Evolutionary conservation across 2,113 vertebrate genomes (phyloP).

Genomic region (Brachypteracias leptosomus): DNA sequence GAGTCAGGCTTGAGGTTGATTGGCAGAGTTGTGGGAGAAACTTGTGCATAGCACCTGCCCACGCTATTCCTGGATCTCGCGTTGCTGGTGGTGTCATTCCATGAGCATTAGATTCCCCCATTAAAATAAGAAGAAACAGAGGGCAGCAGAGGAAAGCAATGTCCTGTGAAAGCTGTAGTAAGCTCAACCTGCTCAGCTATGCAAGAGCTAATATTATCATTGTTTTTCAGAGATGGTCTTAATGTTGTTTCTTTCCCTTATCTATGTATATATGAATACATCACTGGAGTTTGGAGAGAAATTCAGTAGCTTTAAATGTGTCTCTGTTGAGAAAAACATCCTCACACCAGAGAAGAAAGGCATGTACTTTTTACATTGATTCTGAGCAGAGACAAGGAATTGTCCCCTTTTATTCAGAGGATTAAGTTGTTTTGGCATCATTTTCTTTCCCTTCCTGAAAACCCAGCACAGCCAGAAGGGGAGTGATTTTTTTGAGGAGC

Average conservation of each 20-base stretch:
- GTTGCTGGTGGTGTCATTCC: not conserved
- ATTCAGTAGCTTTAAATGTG: not conserved
- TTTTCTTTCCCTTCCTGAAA: not conserved
- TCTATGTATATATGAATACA: not conserved
- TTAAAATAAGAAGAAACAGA: not conserved
- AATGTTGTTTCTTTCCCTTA: not conserved
- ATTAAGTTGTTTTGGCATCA: not conserved
- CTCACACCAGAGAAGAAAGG: not conserved
- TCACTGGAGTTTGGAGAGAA: not conserved
- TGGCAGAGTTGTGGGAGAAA: conserved; percentile 28
- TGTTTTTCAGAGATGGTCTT: not conserved
- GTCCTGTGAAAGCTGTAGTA: not conserved
- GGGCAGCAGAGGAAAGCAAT: not conserved
- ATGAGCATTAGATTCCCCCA: not conserved
- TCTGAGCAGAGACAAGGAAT: not conserved
- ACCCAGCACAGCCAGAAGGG: not conserved
- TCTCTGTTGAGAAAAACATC: not conserved
- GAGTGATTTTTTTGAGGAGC: not conserved
- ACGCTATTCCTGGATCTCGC: conserved; percentile 14
- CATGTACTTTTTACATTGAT: not conserved
- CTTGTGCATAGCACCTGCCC: conserved; percentile 17
- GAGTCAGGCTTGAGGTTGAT: conserved; percentile 30
- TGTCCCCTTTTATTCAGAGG: not conserved
- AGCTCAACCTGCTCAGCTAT: not conserved
- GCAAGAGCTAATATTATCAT: not conserved